Evolutionary conservation across 2,797 vertebrate genomes (phyloP).

Genomic region (Sitta carolinensis): DNA sequence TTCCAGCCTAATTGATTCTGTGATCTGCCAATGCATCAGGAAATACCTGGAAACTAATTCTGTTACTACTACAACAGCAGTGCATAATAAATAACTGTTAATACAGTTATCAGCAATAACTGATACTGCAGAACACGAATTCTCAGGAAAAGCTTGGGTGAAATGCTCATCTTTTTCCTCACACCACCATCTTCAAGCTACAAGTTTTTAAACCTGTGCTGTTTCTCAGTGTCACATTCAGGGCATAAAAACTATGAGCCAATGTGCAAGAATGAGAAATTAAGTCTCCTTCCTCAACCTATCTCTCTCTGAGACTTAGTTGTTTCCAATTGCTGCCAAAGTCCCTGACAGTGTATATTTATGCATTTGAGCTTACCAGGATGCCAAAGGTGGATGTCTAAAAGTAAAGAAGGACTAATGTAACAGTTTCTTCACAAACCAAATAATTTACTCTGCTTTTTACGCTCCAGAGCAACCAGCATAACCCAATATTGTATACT

Average conservation of each 20-base stretch:
- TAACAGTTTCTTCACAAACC: neutral
- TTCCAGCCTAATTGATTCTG: neutral
- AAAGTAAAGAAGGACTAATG: neutral
- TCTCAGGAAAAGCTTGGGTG: neutral
- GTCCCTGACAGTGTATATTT: too few relatives aligned
- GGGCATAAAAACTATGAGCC: neutral
- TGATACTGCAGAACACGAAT: neutral
- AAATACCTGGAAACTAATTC: neutral
- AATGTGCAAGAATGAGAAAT: neutral
- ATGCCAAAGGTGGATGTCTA: neutral
- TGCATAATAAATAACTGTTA: neutral
- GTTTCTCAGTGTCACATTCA: neutral
- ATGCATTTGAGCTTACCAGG: neutral
- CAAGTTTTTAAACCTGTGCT: accelerated
- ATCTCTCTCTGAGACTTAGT: neutral
- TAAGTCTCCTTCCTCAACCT: neutral
- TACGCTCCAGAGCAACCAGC: neutral
- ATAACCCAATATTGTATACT: neutral
- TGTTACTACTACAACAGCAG: neutral
- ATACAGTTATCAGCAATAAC: neutral
- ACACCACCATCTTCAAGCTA: neutral
- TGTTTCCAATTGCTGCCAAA: neutral
- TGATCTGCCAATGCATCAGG: neutral
- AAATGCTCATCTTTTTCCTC: neutral
- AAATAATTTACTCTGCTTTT: neutral